phyloP scores from a whole-genome alignment of 2,113 vertebrate genomes.

The Plecotus auritus region DNA sequence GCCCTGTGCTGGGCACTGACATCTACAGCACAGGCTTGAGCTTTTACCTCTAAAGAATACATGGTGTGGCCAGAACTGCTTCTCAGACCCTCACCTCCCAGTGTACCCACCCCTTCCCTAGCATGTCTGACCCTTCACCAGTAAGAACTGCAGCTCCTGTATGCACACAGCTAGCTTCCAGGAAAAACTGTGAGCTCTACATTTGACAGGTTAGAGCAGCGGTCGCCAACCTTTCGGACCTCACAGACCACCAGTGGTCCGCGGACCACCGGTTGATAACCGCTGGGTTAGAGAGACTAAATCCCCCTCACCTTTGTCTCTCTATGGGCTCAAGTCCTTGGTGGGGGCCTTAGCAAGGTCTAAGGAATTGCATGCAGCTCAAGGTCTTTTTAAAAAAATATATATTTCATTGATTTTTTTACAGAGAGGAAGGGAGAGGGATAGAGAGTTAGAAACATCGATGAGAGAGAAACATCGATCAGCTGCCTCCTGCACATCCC shows the following conservation, averaged over 20 bases:
- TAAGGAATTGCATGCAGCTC: neutral
- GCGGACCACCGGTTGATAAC: no score
- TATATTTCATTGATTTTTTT: no score
- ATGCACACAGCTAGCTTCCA: neutral
- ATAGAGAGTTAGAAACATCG: no score
- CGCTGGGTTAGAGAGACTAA: neutral
- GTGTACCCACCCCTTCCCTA: fast-evolving
- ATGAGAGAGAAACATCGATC: no score
- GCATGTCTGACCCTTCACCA: neutral
- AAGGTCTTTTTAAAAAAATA: neutral
- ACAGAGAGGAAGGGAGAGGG: no score
- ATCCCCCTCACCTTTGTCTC: neutral
- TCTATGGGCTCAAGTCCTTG: neutral
- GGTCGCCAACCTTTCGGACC: no score
- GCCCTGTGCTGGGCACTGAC: neutral
- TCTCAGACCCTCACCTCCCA: neutral
- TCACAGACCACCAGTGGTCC: no score
- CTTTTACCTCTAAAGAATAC: neutral
- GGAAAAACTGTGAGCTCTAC: neutral
- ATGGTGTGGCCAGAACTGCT: neutral
- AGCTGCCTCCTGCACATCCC: no score
- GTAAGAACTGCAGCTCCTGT: neutral
- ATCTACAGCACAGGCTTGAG: neutral
- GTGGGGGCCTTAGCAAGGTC: neutral
- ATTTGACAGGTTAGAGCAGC: neutral